Percentiles rank a stretch among this genome's conserved stretches.
phyloP scores from a whole-genome alignment of 2,113 vertebrate genomes.

The Pelobates fuscus region DNA sequence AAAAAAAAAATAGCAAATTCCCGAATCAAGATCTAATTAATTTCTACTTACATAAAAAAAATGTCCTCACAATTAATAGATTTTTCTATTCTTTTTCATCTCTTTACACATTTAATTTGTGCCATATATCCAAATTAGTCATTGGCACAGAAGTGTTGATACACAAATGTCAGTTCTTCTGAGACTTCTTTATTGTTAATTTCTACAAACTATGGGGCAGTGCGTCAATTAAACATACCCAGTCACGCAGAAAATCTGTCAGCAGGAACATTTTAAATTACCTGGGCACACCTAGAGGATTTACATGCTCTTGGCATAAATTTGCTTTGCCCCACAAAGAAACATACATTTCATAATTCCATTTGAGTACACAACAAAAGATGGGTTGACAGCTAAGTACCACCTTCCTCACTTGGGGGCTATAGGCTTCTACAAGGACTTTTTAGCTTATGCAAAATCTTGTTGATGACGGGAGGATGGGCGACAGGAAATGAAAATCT shows the following conservation, averaged over 20 bases:
- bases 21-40: no score
- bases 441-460: constrained; percentile 71
- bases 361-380: constrained; percentile 83
- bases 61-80: no score
- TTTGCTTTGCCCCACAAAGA: constrained; percentile 83
- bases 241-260: constrained; percentile 88
- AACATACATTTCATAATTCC: constrained; percentile 83
- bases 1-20: no score
- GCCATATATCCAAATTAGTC: no score
- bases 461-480: constrained; percentile 60
- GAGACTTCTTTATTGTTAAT: constrained; percentile 62
- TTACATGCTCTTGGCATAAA: constrained; percentile 89
- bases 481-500: constrained; percentile 73
- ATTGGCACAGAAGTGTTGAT: no score
- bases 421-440: constrained; percentile 64
- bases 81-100: no score
- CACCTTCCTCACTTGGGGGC: constrained; percentile 79
- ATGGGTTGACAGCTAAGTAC: constrained; percentile 71
- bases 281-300: constrained; percentile 89
- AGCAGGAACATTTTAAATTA: constrained; percentile 88
- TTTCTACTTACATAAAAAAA: no score
- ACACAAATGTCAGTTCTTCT: no score
- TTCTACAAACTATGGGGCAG: constrained; percentile 71
- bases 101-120: no score
- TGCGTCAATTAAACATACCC: constrained; percentile 85